Evolutionary conservation across 92 coral and sea anemone species (phyloP).

Genomic region (Zoanthus gigantus): DNA sequence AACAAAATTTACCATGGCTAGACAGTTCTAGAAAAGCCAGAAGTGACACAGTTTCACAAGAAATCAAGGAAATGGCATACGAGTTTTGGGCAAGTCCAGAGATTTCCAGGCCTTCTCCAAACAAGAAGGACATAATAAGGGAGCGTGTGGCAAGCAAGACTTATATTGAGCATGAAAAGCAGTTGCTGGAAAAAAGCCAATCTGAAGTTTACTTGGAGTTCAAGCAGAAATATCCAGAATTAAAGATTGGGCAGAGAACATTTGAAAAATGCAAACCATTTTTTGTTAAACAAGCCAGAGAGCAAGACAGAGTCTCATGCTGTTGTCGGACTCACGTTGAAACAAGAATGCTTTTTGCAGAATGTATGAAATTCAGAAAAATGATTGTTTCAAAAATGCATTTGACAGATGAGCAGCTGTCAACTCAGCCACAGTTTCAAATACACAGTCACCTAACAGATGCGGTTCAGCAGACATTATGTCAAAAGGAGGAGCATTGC

Average conservation of each 20-base stretch:
- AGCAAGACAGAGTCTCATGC: not conserved
- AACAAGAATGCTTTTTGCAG: constrained; percentile 46
- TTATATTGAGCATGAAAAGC: constrained; percentile 40
- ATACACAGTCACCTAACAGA: no score
- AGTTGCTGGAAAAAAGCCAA: constrained; percentile 54
- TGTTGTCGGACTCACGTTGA: constrained; percentile 56
- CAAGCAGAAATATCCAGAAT: constrained; percentile 41
- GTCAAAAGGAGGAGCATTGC: no score
- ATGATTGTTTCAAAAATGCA: not conserved
- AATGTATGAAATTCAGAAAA: constrained; percentile 54
- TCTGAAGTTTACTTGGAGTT: constrained; percentile 54
- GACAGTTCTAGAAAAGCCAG: constrained; percentile 17
- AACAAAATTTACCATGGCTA: constrained; percentile 46
- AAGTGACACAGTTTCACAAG: constrained; percentile 42
- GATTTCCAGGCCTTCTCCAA: constrained; percentile 45
- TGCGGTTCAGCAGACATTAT: no score
- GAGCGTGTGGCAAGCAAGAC: constrained; percentile 33
- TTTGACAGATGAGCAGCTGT: not conserved
- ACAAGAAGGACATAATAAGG: constrained; percentile 44
- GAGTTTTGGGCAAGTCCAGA: constrained; percentile 67
- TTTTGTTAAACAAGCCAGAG: constrained; percentile 55
- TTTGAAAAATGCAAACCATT: constrained; percentile 40
- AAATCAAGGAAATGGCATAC: constrained; percentile 35
- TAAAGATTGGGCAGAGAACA: not conserved
- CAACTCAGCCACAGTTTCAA: no score